These are phyloP conservation scores for Herpetotheres cachinnans DNA, from an alignment of 2,113 vertebrate genomes.

Conservation along the genomic window DNA sequence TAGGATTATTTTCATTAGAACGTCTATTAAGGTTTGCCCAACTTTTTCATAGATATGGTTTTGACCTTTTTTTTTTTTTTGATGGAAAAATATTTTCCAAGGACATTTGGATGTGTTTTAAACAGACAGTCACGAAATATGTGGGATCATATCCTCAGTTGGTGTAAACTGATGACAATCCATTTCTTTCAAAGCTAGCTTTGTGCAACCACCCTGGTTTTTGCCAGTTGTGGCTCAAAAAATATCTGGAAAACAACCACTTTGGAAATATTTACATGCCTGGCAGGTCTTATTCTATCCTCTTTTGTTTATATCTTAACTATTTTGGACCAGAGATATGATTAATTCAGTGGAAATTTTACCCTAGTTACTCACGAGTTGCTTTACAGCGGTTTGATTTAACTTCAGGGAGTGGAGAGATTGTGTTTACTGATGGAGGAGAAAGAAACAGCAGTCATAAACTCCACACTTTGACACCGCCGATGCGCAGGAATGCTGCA, in stretches of 20 bases:
- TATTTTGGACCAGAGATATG: conserved; percentile 34
- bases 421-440: conserved; percentile 33
- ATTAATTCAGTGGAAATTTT: conserved; percentile 57
- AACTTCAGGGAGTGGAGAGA: conserved; percentile 7
- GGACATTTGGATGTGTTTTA: background rate
- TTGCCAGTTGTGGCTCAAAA: conserved; percentile 31
- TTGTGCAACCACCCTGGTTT: background rate
- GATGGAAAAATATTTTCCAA: background rate
- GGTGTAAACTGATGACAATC: conserved; percentile 26
- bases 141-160: background rate
- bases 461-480: background rate
- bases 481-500: background rate
- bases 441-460: conserved; percentile 37
- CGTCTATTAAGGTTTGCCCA: background rate
- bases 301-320: conserved; percentile 43
- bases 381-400: conserved; percentile 31
- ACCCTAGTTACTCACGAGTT: background rate
- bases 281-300: conserved; percentile 34
- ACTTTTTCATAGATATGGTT: background rate
- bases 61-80: background rate
- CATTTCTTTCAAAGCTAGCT: conserved; percentile 33
- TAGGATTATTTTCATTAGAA: background rate
- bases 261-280: conserved; percentile 36
- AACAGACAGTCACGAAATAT: background rate
- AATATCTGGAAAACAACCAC: conserved; percentile 38